Percentiles rank a stretch among this genome's conserved stretches.
Evolutionary conservation across 2,888 invertebrate genomes (phyloP).

Genomic region (Drosophila yooni): DNA sequence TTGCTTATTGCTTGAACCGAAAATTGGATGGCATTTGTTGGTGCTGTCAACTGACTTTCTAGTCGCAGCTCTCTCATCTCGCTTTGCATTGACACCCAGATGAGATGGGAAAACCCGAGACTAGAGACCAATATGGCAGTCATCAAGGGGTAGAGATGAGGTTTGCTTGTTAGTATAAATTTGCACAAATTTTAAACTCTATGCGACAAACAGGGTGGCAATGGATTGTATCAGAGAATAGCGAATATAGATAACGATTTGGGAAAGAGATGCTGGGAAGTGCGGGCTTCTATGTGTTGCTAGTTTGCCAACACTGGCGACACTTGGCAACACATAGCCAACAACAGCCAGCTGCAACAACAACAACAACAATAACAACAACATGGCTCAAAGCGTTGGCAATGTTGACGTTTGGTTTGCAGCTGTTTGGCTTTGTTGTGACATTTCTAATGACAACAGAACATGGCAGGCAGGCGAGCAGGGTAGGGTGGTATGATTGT

Average conservation of each 20-base stretch:
- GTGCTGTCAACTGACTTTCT: constrained; percentile 47
- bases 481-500: neutral
- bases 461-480: constrained; percentile 30
- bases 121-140: neutral
- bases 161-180: constrained; percentile 65
- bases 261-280: neutral
- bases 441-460: constrained; percentile 80
- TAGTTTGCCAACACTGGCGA: constrained; percentile 45
- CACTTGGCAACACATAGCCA: constrained; percentile 60
- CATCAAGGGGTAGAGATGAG: neutral
- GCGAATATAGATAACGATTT: neutral
- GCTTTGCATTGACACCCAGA: constrained; percentile 55
- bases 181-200: constrained; percentile 62
- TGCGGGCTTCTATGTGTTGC: constrained; percentile 31
- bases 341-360: constrained; percentile 34
- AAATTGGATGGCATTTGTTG: constrained; percentile 60
- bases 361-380: constrained; percentile 22
- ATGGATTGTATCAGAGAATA: neutral
- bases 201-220: constrained; percentile 5
- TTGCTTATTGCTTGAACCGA: constrained; percentile 56
- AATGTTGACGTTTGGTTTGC: constrained; percentile 72
- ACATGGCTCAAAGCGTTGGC: constrained; percentile 53
- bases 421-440: constrained; percentile 79
- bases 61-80: constrained; percentile 52
- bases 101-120: neutral